Conservation (phyloP, 2,797 vertebrate species). For the Chlorospingus semifuscus region DNA sequence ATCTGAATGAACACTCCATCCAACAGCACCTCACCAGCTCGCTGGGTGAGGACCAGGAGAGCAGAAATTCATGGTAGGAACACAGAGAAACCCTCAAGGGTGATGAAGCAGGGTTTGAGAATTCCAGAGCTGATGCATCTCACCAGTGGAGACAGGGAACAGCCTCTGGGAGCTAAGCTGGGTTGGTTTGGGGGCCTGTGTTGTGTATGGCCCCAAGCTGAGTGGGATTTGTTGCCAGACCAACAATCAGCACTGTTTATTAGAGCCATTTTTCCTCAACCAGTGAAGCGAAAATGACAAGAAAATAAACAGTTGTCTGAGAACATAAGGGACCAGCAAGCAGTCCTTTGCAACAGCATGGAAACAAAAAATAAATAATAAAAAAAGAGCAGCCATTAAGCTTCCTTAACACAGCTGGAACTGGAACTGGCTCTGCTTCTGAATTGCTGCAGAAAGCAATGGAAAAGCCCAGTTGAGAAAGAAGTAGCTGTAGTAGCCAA, state of each 20-base stretch:
- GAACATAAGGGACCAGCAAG: neutral
- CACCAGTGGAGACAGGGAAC: neutral
- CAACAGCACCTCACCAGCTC: neutral
- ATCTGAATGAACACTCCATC: neutral
- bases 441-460: neutral
- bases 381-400: neutral
- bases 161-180: neutral
- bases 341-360: neutral
- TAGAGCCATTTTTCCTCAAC: constrained; percentile 12
- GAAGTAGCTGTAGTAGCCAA: neutral
- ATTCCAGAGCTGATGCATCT: neutral
- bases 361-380: neutral
- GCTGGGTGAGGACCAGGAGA: neutral
- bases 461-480: neutral
- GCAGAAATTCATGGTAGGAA: neutral
- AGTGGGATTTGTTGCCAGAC: neutral
- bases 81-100: neutral
- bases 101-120: neutral
- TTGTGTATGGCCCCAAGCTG: neutral
- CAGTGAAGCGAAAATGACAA: constrained; percentile 15
- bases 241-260: neutral
- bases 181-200: neutral
- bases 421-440: constrained; percentile 11
- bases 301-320: constrained; percentile 39
- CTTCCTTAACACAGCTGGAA: constrained; percentile 45